Percentiles rank a stretch among this genome's conserved stretches.
phyloP scores from a whole-genome alignment of 2,113 vertebrate genomes.

The Verasper variegatus region DNA sequence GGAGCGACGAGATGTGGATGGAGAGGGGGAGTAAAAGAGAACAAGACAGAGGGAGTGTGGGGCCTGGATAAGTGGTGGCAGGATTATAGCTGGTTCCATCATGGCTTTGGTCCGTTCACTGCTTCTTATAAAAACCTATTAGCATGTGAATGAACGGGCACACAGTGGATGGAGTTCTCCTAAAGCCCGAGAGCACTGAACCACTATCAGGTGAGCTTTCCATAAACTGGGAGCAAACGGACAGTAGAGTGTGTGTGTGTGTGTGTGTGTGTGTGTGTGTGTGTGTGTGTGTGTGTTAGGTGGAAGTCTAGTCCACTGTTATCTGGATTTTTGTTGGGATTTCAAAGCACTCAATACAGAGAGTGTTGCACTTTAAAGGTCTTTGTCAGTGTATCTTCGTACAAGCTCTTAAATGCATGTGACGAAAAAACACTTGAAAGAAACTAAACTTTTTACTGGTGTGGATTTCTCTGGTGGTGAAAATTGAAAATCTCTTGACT shows the following conservation, averaged over 20 bases:
- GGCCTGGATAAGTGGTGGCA: slow-evolving; percentile 68
- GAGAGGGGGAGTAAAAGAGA: slow-evolving; percentile 26
- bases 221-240: slow-evolving; percentile 51
- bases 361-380: neutral
- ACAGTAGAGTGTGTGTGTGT: neutral
- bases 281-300: neutral
- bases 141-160: slow-evolving; percentile 78
- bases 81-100: slow-evolving; percentile 77
- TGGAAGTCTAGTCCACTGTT: neutral
- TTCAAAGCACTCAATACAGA: slow-evolving; percentile 16
- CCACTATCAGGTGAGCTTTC: slow-evolving; percentile 73
- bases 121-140: slow-evolving; percentile 77
- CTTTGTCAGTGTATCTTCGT: neutral
- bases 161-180: slow-evolving; percentile 61
- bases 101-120: slow-evolving; percentile 72
- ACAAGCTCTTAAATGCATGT: neutral
- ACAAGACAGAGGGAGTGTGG: slow-evolving; percentile 30
- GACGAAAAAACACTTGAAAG: neutral
- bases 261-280: neutral
- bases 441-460: neutral
- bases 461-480: neutral
- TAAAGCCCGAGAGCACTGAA: slow-evolving; percentile 72
- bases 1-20: slow-evolving; percentile 45
- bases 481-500: neutral
- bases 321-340: slow-evolving; percentile 1